Evolutionary conservation across 2,888 invertebrate species (phyloP), one percentile per base, ranked within the genome.

Genomic region (Eristalis intricaria): DNA sequence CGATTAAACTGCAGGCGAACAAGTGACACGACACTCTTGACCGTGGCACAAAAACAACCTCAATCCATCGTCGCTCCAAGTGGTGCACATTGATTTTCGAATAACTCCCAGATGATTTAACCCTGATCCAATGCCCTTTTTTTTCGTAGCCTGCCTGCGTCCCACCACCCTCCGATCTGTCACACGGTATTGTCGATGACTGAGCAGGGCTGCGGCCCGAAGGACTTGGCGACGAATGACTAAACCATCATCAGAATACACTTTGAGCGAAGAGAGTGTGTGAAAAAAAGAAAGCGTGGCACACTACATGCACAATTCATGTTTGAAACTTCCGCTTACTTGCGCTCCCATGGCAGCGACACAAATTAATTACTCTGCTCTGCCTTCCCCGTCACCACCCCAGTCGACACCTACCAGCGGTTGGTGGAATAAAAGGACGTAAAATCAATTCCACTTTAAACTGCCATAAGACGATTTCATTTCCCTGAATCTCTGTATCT

Each of bases 111-210:
- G 64, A 66, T 22, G 26, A 73, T 80, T 43, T 68, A 81, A 75
- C 81, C 81, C 81, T 81, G 81, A 75, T 81, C 74, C 63, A 81
- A 61, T 69, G 81, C 74, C 74, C 81, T 69, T 81, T 74, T n/a
- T 56, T 68, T 56, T 32, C 32, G 26, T 35, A 7, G 15, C 26
- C 56, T 11, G 7, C 22, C 29, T 5, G 29, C 1, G 4, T 2
- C 43, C 19, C 2, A 8, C 50, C 8, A n/a, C 19, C 2, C 19
- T 19, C 2, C 19, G n/a, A 19, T 50, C 19, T n/a, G n/a, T 19
- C 50, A 19, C 50, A 50, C 19, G 15, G 15, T n/a, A 15, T 43
- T 43, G 43, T n/a, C 50, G 50, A 19, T 19, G 50, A 19, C 35
- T 43, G 73, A 40, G 29, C 35, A 19, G 26, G 56, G 63, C 61